Evolutionary conservation across 2,113 vertebrate species (phyloP).

Genomic region (Rhinoptilus africanus): DNA sequence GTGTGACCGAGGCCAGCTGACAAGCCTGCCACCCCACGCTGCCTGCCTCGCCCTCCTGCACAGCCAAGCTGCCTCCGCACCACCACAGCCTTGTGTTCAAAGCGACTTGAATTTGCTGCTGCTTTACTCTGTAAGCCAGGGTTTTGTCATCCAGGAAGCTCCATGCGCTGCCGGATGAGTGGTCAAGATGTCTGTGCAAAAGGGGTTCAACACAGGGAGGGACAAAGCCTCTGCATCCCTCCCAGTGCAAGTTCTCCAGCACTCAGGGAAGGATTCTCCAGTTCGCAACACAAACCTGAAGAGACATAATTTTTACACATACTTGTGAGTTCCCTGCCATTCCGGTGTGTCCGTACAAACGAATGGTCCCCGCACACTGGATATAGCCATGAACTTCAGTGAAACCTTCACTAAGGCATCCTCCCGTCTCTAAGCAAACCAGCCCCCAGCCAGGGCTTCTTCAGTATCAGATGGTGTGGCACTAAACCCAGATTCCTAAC

Average conservation of each 20-base stretch:
- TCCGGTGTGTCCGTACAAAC: background rate
- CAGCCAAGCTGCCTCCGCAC: background rate
- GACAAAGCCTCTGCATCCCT: background rate
- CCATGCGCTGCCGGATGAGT: background rate
- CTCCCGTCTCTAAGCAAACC: background rate
- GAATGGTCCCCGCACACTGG: background rate
- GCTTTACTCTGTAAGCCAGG: background rate
- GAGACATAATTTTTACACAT: background rate
- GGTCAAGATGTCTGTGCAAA: background rate
- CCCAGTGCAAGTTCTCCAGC: background rate
- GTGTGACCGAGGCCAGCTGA: background rate
- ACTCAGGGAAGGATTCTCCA: background rate
- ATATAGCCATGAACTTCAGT: background rate
- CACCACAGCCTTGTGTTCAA: background rate
- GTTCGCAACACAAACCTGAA: background rate
- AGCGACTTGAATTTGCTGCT: background rate
- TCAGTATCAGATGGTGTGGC: background rate
- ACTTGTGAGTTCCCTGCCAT: background rate
- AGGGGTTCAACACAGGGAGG: background rate
- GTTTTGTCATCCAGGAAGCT: background rate
- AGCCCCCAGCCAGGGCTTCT: background rate
- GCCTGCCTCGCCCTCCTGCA: background rate
- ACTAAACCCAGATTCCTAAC: background rate
- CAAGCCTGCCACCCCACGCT: background rate
- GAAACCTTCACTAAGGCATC: background rate